These are phyloP conservation scores for Spilogale gracilis DNA, from an alignment of 2,113 vertebrate species.

Conservation along the genomic window DNA sequence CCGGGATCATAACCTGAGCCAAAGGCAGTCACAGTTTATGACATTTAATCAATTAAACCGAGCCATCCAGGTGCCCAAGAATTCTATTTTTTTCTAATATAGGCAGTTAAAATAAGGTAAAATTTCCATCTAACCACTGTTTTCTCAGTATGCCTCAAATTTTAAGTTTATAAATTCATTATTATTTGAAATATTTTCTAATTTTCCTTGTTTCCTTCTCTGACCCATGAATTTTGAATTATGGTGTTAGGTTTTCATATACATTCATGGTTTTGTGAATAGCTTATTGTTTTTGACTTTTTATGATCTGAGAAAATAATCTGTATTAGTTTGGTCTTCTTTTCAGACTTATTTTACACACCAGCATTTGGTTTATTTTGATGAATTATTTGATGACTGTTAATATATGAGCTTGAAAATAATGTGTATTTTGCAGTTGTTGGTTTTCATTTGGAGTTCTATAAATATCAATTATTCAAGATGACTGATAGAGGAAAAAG, in stretches of 20 bases:
- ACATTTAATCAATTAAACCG: no score
- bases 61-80: not conserved
- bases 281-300: not conserved
- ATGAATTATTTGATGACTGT: not conserved
- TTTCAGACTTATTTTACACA: not conserved
- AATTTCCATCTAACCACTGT: not conserved
- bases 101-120: not conserved
- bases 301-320: not conserved
- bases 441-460: not conserved
- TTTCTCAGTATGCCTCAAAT: not conserved
- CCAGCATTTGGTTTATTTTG: not conserved
- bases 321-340: not conserved
- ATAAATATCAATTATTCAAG: slow-evolving; percentile 4
- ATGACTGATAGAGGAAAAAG: not conserved
- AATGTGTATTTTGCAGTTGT: not conserved
- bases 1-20: no score
- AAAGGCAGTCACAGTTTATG: no score
- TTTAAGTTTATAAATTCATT: not conserved
- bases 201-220: not conserved
- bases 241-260: not conserved
- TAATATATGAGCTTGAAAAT: not conserved
- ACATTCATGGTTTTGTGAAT: not conserved
- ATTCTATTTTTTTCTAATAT: not conserved
- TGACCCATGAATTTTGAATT: not conserved
- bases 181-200: not conserved